Evolutionary conservation across 2,797 vertebrate species (phyloP), one percentile per base, ranked within the genome.

Genomic region (Tympanoctomys barrerae): DNA sequence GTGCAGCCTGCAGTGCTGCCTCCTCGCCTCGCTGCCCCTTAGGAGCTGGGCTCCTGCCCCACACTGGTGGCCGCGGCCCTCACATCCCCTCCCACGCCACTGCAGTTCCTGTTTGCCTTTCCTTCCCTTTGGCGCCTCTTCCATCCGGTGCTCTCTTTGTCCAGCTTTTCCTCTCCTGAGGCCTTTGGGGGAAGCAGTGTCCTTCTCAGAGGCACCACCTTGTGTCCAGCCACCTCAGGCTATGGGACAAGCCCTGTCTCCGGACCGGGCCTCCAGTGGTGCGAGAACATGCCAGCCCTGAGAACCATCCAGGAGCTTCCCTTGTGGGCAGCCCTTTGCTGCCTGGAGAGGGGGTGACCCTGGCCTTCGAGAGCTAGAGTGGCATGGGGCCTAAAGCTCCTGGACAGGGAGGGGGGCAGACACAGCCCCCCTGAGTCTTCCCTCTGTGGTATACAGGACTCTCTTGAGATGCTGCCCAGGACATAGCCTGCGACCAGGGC

Each of bases 91-190:
- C 46, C 28, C 75, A 49, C 64, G 79, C 49, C 2, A 49, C 42
- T 33, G 83, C 80, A 66, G 66, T 79, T 71, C 54, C 86, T 26
- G 21, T 54, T 92, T n/a, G 22, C 75, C 49, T 95, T 94, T 85
- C 93, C 88, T 95, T 94, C 92, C 82, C 80, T 62, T 36, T 81
- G 82, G 96, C 62, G 0, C 73, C 64, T 62, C 77, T 95, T 91
- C 94, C 61, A 42, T 81, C 87, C 1, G 5, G 54, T 75, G 94
- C 93, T 79, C 93, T 79, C 85, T 95, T 92, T 94, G 89, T 96
- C 78, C 62, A 42, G 90, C 64, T 90, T 81, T 85, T 97, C 91
- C 84, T 96, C 62, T 78, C 92, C 57, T 18, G 80, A 94, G 89
- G 91, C 87, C 82, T 80, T 33, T 42, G 61, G 73, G 61, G 66